These are phyloP conservation scores for Blastomussa wellsi DNA, from an alignment of 92 coral and sea anemone species.

Conservation along the genomic window DNA sequence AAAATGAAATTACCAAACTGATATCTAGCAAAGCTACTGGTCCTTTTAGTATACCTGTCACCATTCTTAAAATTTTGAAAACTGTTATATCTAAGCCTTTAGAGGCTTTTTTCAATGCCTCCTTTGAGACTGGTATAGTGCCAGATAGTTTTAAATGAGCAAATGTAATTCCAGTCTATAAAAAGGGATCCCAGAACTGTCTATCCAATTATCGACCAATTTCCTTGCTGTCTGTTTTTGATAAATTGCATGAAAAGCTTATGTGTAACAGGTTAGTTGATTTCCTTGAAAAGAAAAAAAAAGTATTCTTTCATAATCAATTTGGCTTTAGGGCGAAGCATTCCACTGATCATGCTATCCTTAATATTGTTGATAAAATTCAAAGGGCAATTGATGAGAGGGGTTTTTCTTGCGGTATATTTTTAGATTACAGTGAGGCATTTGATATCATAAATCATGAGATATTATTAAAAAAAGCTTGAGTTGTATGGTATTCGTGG, in stretches of 20 bases:
- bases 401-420: conserved; percentile 44
- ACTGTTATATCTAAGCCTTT: too few relatives aligned
- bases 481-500: conserved; percentile 46
- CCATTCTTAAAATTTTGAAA: too few relatives aligned
- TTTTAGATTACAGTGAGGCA: conserved; percentile 43
- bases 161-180: conserved; percentile 1
- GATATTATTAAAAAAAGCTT: conserved; percentile 29
- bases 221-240: conserved; percentile 45
- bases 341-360: conserved; percentile 43
- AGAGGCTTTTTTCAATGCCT: too few relatives aligned
- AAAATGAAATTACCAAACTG: background rate
- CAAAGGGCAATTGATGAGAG: conserved; percentile 46
- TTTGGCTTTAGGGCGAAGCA: conserved; percentile 55
- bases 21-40: conserved; percentile 1
- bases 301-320: conserved; percentile 35
- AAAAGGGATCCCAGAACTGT: conserved; percentile 13
- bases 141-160: too few relatives aligned
- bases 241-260: conserved; percentile 42
- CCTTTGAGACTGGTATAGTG: too few relatives aligned
- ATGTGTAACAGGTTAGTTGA: conserved; percentile 41
- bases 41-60: too few relatives aligned
- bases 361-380: conserved; percentile 46
- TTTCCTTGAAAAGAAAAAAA: conserved; percentile 31
- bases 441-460: conserved; percentile 51
- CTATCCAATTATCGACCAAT: conserved; percentile 49